Evolutionary conservation across 2,113 vertebrate species (phyloP).

Genomic region (Craseonycteris thonglongyai): DNA sequence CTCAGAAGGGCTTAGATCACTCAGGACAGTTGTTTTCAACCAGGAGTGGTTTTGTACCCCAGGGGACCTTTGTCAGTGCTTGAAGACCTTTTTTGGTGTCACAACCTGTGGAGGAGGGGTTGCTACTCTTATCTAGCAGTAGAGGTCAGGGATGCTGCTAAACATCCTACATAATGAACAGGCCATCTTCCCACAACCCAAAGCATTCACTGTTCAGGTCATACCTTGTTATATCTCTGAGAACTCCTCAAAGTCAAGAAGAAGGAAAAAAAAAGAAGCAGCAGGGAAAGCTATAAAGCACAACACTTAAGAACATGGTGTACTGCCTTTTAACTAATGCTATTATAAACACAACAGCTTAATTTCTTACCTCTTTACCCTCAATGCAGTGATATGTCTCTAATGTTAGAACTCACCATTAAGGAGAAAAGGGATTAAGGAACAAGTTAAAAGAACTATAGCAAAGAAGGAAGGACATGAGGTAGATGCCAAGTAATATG

Average conservation of each 20-base stretch:
- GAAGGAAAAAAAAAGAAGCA: neutral
- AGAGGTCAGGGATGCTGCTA: neutral
- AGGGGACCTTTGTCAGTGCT: neutral
- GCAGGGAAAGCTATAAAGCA: neutral
- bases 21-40: neutral
- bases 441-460: neutral
- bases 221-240: neutral
- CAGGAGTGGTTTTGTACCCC: neutral
- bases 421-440: neutral
- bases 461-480: neutral
- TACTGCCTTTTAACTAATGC: neutral
- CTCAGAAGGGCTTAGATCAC: neutral
- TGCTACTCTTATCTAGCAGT: neutral
- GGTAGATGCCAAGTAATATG: neutral
- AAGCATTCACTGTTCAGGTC: neutral
- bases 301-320: neutral
- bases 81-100: neutral
- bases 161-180: neutral
- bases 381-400: neutral
- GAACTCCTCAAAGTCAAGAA: neutral
- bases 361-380: neutral
- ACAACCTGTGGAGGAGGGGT: neutral
- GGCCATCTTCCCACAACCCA: neutral
- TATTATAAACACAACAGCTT: neutral
- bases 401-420: neutral